These are phyloP conservation scores for Sibirionetta formosa DNA, from an alignment of 2,797 vertebrate genomes.

Conservation along the genomic window DNA sequence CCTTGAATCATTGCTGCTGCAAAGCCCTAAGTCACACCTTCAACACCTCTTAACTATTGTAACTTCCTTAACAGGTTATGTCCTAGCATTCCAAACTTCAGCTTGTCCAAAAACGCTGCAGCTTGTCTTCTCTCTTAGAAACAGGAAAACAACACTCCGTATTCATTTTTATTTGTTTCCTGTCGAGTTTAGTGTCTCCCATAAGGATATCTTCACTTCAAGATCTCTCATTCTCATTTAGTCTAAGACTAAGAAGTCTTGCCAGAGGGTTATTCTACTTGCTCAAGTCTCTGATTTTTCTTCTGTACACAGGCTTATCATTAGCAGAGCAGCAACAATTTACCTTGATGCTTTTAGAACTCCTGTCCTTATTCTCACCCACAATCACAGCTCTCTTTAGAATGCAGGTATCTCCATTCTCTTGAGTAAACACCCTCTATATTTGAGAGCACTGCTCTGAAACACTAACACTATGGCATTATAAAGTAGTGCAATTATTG, in stretches of 20 bases:
- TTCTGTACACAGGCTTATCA: neutral
- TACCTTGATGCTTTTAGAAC: neutral
- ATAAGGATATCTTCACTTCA: neutral
- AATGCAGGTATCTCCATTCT: neutral
- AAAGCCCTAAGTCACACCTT: constrained; percentile 64
- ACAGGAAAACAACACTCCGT: constrained; percentile 66
- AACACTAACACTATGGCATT: neutral
- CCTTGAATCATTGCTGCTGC: neutral
- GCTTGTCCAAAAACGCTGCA: constrained; percentile 69
- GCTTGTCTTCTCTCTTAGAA: constrained; percentile 76
- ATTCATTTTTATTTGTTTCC: constrained; percentile 51
- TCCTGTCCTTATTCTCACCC: neutral
- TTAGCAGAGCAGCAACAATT: neutral
- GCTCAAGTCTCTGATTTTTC: neutral
- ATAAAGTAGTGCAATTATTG: too few relatives aligned
- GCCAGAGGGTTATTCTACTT: neutral
- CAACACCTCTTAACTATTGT: constrained; percentile 69
- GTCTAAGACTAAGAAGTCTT: neutral
- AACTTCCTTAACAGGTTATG: constrained; percentile 55
- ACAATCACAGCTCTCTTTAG: neutral
- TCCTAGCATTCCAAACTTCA: constrained; percentile 63
- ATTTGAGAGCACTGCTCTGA: neutral
- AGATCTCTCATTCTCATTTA: neutral
- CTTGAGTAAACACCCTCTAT: neutral
- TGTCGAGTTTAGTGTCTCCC: neutral